Conservation (phyloP, 2,888 invertebrate species). For the Lottia scabra region DNA sequence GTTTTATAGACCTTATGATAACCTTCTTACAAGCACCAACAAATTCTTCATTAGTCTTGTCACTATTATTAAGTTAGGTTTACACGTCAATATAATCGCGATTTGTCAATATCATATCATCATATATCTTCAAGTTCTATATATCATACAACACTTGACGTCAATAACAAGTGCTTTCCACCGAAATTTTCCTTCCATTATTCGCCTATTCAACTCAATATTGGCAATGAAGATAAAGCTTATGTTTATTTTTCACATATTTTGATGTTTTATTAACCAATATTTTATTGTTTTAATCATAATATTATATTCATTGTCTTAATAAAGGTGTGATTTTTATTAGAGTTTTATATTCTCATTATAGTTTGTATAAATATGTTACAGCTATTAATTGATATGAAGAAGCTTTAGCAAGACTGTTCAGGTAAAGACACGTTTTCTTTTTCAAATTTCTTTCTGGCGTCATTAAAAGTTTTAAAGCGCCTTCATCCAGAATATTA, state of each 20-base stretch:
- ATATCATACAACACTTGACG: neutral
- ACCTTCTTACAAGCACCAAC: slow-evolving; percentile 1
- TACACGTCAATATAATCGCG: neutral
- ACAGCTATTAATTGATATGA: too few species aligned
- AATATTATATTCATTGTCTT: neutral
- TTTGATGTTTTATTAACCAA: too few species aligned
- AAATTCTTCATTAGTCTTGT: neutral
- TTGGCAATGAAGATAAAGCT: neutral
- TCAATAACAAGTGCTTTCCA: neutral
- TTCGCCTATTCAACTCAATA: neutral
- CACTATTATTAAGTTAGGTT: neutral
- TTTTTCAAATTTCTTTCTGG: too few species aligned
- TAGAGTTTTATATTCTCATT: too few species aligned
- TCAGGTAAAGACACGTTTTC: too few species aligned
- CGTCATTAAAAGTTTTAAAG: too few species aligned
- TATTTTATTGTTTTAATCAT: too few species aligned
- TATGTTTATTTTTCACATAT: too few species aligned
- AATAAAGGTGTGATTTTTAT: neutral
- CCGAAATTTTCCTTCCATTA: neutral
- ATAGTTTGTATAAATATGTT: too few species aligned
- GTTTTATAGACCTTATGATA: slow-evolving; percentile 3
- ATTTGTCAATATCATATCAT: neutral
- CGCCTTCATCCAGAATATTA: too few species aligned
- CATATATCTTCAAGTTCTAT: neutral
- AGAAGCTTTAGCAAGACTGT: too few species aligned